These are phyloP conservation scores for Canis aureus DNA, from an alignment of 2,113 vertebrate genomes.

Conservation along the genomic window DNA sequence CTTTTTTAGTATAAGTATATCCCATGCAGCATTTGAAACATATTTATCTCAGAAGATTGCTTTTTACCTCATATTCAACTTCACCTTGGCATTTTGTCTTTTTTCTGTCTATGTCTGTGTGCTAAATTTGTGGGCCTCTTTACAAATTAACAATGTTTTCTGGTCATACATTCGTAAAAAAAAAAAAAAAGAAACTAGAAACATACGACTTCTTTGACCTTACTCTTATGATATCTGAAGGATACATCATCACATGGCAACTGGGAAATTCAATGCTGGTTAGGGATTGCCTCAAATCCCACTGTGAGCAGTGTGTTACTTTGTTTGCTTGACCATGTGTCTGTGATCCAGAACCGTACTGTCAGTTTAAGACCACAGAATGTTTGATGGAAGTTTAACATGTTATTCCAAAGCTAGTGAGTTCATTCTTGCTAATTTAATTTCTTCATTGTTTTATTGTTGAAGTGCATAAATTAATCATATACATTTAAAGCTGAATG, in stretches of 20 bases:
- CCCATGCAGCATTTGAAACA: background rate
- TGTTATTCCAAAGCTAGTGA: conserved; percentile 5
- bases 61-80: conserved; percentile 25
- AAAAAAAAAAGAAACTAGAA: background rate
- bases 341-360: conserved; percentile 6
- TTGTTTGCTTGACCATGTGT: background rate
- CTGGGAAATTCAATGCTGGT: background rate
- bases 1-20: background rate
- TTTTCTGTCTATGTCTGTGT: background rate
- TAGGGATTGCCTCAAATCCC: background rate
- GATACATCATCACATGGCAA: background rate
- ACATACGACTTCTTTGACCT: background rate
- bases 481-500: conserved; percentile 11
- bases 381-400: conserved; percentile 27
- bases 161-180: conserved; percentile 9
- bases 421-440: conserved; percentile 41
- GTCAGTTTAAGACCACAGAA: conserved; percentile 35
- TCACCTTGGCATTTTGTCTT: background rate
- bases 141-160: conserved; percentile 48
- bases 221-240: background rate
- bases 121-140: background rate
- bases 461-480: conserved; percentile 39
- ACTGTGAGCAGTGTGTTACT: background rate
- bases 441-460: conserved; percentile 41
- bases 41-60: background rate